phyloP scores from a whole-genome alignment of 2,797 vertebrate species.

The Sebastes miniatus region DNA sequence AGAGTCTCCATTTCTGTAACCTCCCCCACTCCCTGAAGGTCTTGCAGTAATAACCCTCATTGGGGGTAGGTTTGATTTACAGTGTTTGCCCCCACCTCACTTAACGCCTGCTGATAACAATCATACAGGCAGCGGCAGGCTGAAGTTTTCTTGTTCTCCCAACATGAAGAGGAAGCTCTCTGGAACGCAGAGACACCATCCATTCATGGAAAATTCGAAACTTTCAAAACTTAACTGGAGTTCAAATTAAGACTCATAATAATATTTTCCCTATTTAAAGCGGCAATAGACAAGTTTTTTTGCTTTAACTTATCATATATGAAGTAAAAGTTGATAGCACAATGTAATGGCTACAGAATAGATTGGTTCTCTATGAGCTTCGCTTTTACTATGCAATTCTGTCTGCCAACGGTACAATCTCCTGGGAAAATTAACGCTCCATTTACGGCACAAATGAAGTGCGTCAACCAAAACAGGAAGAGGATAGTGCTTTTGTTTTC shows the following conservation, averaged over 20 bases:
- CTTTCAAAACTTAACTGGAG: neutral
- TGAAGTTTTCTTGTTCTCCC: neutral
- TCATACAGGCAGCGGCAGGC: constrained; percentile 42
- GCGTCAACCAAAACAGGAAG: neutral
- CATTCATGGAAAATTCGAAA: neutral
- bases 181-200: neutral
- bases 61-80: constrained; percentile 42
- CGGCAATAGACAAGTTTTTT: fast-evolving
- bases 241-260: neutral
- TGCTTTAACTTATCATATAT: neutral
- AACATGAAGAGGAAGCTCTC: neutral
- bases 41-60: constrained; percentile 2
- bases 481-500: neutral
- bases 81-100: constrained; percentile 4
- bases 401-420: neutral
- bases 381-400: no score
- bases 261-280: neutral
- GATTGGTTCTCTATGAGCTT: neutral
- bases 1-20: neutral
- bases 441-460: neutral
- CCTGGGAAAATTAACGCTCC: neutral
- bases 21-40: neutral
- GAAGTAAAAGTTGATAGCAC: neutral
- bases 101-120: constrained; percentile 41
- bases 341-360: neutral